Evolutionary conservation across 2,113 vertebrate genomes (phyloP).

Genomic region (Cavia porcellus): DNA sequence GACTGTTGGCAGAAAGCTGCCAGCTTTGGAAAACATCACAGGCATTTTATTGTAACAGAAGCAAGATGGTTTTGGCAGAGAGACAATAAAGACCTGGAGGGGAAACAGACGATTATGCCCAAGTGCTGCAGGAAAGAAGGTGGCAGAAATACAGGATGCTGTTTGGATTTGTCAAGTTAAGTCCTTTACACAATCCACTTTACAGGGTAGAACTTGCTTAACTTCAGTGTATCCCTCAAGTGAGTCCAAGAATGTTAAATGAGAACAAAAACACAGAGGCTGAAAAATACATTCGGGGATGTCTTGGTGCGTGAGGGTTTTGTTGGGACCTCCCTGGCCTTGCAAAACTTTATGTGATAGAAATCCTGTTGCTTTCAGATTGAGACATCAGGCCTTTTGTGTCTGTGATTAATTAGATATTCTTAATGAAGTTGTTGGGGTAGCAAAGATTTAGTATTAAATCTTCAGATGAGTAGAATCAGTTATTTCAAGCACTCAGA

Average conservation of each 20-base stretch:
- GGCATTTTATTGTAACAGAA: constrained; percentile 63
- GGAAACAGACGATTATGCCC: constrained; percentile 51
- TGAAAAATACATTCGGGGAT: not conserved
- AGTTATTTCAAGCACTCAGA: not conserved
- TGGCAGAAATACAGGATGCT: not conserved
- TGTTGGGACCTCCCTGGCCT: not conserved
- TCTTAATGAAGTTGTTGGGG: constrained; percentile 23
- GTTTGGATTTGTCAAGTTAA: not conserved
- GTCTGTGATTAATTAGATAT: not conserved
- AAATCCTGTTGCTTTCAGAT: constrained; percentile 26
- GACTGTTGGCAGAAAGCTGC: constrained; percentile 36
- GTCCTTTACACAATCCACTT: constrained; percentile 20
- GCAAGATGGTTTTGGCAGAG: not conserved
- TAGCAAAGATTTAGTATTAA: constrained; percentile 8
- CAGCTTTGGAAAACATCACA: constrained; percentile 69
- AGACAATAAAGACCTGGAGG: constrained; percentile 53
- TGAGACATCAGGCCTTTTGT: not conserved
- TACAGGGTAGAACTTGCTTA: constrained; percentile 65
- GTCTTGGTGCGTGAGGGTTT: not conserved
- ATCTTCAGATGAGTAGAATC: not conserved
- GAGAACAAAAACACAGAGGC: not conserved
- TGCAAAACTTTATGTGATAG: not conserved
- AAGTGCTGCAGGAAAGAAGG: constrained; percentile 38
- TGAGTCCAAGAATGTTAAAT: not conserved
- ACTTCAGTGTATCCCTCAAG: constrained; percentile 42